phyloP scores from a whole-genome alignment of 92 coral and sea anemone species.

The Meandrina meandrites region DNA sequence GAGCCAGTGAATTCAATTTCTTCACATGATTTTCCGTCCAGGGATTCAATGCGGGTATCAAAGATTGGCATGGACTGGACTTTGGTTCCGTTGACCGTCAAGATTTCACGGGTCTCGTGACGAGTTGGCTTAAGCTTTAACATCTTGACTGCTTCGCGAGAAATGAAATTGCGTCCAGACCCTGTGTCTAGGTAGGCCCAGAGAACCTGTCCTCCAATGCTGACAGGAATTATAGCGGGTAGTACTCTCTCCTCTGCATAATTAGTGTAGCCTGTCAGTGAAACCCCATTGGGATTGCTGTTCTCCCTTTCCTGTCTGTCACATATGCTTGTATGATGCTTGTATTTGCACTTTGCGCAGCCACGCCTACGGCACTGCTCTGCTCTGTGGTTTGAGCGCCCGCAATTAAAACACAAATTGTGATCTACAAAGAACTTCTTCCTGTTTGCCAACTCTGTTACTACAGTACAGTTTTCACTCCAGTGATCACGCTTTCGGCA shows the following conservation, averaged over 20 bases:
- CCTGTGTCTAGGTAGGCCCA: slow-evolving; percentile 76
- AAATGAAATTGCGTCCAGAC: slow-evolving; percentile 58
- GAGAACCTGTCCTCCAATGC: slow-evolving; percentile 15
- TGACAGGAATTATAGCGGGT: slow-evolving; percentile 71
- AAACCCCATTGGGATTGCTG: slow-evolving; percentile 5
- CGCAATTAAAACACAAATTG: slow-evolving; percentile 59
- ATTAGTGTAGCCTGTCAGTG: slow-evolving; percentile 51
- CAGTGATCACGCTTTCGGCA: slow-evolving; percentile 55
- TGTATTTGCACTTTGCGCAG: slow-evolving; percentile 58
- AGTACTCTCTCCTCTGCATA: slow-evolving; percentile 35
- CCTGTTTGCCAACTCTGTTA: slow-evolving; percentile 34
- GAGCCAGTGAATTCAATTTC: slow-evolving; percentile 33
- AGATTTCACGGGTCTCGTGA: slow-evolving; percentile 58
- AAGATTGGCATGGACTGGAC: slow-evolving; percentile 61
- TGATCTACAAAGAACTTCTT: slow-evolving; percentile 55
- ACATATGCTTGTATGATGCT: slow-evolving; percentile 68
- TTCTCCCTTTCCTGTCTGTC: slow-evolving; percentile 6
- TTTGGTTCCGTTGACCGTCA: slow-evolving; percentile 56
- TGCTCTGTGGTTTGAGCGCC: slow-evolving; percentile 42
- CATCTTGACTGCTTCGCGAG: slow-evolving; percentile 43
- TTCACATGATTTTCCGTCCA: slow-evolving; percentile 39
- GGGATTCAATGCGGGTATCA: slow-evolving; percentile 14
- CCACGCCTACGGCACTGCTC: slow-evolving; percentile 51
- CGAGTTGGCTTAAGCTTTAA: slow-evolving; percentile 40
- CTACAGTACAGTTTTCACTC: slow-evolving; percentile 10